A percentile compares a stretch with the other conserved stretches of the same genome.
Evolutionary conservation across 1,140 invertebrate genomes (phyloP).

Genomic region (Zaprionus ghesquierei): DNA sequence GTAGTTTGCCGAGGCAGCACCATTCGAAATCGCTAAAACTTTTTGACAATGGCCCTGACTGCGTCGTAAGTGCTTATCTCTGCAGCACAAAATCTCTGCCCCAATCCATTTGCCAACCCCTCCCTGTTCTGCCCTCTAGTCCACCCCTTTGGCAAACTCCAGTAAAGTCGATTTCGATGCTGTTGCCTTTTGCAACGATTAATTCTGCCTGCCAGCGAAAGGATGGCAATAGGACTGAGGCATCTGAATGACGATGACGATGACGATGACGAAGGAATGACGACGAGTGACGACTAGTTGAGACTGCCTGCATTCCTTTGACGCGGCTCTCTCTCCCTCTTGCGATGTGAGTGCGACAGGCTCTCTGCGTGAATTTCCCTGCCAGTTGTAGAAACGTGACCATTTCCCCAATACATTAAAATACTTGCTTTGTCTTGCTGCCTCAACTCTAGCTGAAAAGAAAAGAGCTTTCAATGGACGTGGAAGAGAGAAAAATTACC

Average conservation of each 20-base stretch:
- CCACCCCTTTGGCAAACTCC: not conserved
- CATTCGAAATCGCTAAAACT: conserved; percentile 57
- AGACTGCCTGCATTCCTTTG: conserved; percentile 4
- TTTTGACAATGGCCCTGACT: conserved; percentile 51
- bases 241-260: not conserved
- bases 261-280: not conserved
- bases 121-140: not conserved
- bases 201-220: conserved; percentile 39
- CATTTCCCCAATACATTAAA: not conserved
- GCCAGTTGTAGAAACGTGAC: not conserved
- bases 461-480: not conserved
- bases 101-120: conserved; percentile 41
- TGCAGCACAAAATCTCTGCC: conserved; percentile 41
- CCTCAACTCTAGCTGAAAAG: not conserved
- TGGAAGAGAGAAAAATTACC: not conserved
- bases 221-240: not conserved
- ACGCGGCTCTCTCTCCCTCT: too few relatives aligned
- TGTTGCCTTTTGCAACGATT: conserved; percentile 30
- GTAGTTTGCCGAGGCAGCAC: conserved; percentile 40
- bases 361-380: conserved; percentile 1
- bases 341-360: not conserved
- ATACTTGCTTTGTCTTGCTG: not conserved
- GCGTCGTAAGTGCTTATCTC: conserved; percentile 43
- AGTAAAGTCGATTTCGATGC: conserved; percentile 24
- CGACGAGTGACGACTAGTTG: conserved; percentile 15